Conservation (phyloP, 2,113 vertebrate species). For the Brachypteracias leptosomus region DNA sequence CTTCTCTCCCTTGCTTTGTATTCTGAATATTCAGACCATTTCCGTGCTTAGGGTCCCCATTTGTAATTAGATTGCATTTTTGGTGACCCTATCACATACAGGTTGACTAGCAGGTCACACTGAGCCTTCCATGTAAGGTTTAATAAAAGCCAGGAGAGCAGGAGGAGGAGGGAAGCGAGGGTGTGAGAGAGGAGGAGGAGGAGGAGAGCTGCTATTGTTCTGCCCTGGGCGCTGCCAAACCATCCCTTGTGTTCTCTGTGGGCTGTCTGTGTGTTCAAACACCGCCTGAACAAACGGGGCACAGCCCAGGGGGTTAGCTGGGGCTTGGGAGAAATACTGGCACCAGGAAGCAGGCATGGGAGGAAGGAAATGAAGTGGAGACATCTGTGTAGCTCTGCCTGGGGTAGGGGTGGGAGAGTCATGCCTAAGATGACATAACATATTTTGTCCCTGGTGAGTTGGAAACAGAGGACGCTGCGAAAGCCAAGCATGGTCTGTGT, state of each 20-base stretch:
- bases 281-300: neutral
- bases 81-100: neutral
- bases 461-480: slow-evolving; percentile 66
- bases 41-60: neutral
- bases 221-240: slow-evolving; percentile 10
- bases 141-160: neutral
- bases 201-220: slow-evolving; percentile 65
- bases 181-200: slow-evolving; percentile 39
- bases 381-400: slow-evolving; percentile 54
- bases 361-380: slow-evolving; percentile 76
- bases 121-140: neutral
- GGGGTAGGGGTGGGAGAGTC: slow-evolving; percentile 46
- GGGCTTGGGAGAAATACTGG: slow-evolving; percentile 17
- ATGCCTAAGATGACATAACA: slow-evolving; percentile 44
- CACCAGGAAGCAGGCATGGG: slow-evolving; percentile 31
- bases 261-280: slow-evolving; percentile 7
- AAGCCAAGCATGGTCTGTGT: slow-evolving; percentile 24
- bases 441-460: slow-evolving; percentile 39
- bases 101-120: neutral
- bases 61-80: neutral
- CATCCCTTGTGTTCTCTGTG: slow-evolving; percentile 10
- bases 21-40: neutral
- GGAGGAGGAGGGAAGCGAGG: neutral
- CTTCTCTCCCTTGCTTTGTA: neutral
- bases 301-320: neutral